These are phyloP conservation scores for Sussaba pulchella DNA, from an alignment of 2,888 invertebrate genomes.

Conservation along the genomic window DNA sequence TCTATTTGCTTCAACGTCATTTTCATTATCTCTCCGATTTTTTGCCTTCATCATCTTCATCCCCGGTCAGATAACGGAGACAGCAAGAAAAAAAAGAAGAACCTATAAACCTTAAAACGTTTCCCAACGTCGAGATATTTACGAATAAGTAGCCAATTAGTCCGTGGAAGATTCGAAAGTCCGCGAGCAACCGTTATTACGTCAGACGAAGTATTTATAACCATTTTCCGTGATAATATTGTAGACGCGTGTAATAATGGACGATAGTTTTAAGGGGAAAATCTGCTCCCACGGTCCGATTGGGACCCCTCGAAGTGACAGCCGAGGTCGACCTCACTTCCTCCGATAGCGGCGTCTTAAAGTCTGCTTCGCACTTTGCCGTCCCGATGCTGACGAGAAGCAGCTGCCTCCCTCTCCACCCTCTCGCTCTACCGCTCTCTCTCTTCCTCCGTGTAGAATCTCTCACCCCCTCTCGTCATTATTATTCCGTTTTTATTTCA, in stretches of 20 bases:
- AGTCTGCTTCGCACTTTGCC: constrained; percentile 75
- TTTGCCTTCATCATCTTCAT: neutral
- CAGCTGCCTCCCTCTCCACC: constrained; percentile 68
- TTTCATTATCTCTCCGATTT: neutral
- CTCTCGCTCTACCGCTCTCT: too few relatives aligned
- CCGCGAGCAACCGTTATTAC: neutral
- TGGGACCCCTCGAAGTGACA: constrained; percentile 57
- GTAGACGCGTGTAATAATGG: constrained; percentile 30
- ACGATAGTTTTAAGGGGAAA: constrained; percentile 55
- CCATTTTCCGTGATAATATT: constrained; percentile 67
- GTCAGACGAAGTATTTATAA: constrained; percentile 64
- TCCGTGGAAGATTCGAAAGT: constrained; percentile 31
- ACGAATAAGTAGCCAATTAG: constrained; percentile 59
- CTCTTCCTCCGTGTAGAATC: too few relatives aligned
- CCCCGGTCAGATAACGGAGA: constrained; percentile 19
- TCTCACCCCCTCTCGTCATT: constrained; percentile 51
- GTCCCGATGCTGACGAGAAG: constrained; percentile 32
- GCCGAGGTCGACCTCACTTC: constrained; percentile 83
- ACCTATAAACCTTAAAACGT: neutral
- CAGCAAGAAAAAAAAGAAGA: constrained; percentile 23
- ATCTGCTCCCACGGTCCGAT: constrained; percentile 74
- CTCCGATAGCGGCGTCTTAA: constrained; percentile 82
- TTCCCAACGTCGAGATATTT: constrained; percentile 36
- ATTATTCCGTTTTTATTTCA: constrained; percentile 50
- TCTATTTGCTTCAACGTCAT: neutral